Percentiles rank a stretch among this genome's conserved stretches.
These are phyloP conservation scores for Beris chalybata DNA, from an alignment of 2,888 invertebrate genomes.

Conservation along the genomic window DNA sequence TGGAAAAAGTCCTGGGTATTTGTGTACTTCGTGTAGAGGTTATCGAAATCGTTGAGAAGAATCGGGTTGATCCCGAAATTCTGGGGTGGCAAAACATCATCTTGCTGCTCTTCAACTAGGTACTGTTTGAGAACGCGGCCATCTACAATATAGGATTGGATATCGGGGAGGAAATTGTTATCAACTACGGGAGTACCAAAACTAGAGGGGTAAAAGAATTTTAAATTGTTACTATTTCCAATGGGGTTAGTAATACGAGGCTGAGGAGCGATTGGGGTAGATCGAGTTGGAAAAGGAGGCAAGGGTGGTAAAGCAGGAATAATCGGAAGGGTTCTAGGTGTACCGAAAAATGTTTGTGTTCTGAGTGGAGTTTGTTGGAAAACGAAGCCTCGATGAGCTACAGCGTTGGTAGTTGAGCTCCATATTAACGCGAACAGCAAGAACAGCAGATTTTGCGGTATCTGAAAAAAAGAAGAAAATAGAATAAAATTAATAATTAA, in stretches of 20 bases:
- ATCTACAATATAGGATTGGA: slow-evolving; percentile 46
- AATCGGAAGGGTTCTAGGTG: too few relatives aligned
- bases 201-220: slow-evolving; percentile 2
- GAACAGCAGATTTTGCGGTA: too few relatives aligned
- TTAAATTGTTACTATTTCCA: background rate
- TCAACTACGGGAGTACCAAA: slow-evolving; percentile 1
- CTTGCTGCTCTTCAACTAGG: slow-evolving; percentile 53
- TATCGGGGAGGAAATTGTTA: slow-evolving; percentile 36
- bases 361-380: too few relatives aligned
- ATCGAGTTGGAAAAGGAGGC: background rate
- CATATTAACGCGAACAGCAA: too few relatives aligned
- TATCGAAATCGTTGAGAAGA: slow-evolving; percentile 41
- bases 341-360: too few relatives aligned
- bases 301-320: too few relatives aligned
- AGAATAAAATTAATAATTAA: too few relatives aligned
- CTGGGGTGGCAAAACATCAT: slow-evolving; percentile 46
- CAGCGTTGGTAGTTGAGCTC: too few relatives aligned
- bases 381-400: too few relatives aligned
- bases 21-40: slow-evolving; percentile 44
- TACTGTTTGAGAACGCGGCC: slow-evolving; percentile 55
- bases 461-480: too few relatives aligned
- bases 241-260: background rate
- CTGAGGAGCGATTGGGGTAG: background rate
- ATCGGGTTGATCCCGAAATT: slow-evolving; percentile 38
- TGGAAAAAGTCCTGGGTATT: slow-evolving; percentile 23